Base-by-base conservation (phyloP, 2,797 vertebrate genomes). In the Salarias fasciatus region DNA sequence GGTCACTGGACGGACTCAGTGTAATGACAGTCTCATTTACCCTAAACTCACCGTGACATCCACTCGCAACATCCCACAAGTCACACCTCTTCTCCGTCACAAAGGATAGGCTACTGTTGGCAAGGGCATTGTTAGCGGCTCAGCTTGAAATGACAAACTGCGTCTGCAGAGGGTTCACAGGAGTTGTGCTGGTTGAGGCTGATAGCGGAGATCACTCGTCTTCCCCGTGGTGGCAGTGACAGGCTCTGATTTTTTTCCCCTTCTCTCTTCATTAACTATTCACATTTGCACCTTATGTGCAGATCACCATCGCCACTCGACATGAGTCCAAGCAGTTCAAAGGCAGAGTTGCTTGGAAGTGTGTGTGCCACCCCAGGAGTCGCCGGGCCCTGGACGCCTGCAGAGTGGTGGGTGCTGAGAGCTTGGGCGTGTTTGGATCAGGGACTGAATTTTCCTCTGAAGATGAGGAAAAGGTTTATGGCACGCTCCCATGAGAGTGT, bases 391-490 rank as follows among this genome's bases (percentile, higher is more conserved):
- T 42, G 61, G 78, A 78, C 77, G 79, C 85, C 80, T 84, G 82
- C 87, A 43, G 88, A 79, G 87, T 40, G 72, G 78, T 79, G 69
- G 88, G 86, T 89, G 88, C 86, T 88, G 88, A 82, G 86, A 89
- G 82, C 85, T 68, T 55, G 80, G 86, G 79, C 63, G 81, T 89
- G 84, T 91, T 89, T 85, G 88, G 90, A 92, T 92, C 88, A 90
- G 89, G 88, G 77, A 84, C 88, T 89, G 88, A 88, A 85, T 89
- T 88, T 90, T 73, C 83, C 83, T 90, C 83, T 92, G 93, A 93
- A 94, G 92, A 93, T 87, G 90, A 92, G 90, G 91, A 92, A 92
- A 93, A 94, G 93, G 89, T 95, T 95, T 94, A 93, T 90, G 82
- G 87, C 89, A 80, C 58, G 67, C 79, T 91, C 89, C 90, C 90